Evolutionary conservation across 2,888 invertebrate species (phyloP), one percentile per base, ranked within the genome.

Genomic region (Brachyptera risi): DNA sequence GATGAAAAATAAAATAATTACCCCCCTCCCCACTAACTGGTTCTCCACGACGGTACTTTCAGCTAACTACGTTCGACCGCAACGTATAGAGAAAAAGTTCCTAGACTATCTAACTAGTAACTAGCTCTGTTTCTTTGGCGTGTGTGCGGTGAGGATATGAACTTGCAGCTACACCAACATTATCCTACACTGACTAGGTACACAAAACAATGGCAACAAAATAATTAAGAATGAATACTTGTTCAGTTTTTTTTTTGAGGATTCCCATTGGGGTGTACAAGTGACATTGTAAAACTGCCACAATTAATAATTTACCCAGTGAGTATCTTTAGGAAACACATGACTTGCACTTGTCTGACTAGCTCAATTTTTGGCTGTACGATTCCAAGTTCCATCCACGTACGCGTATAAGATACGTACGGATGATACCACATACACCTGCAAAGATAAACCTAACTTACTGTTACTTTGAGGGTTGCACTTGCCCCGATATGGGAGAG

Each of bases 261-360:
- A 59, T 58, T 60, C 58, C 62, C 56, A 60, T 57, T 35, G 56
- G 60, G 51, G 47, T 56, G 23, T 56, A 42, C 23, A 50, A 49
- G 54, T 54, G 54, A 54, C 54, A 54, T 54, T 54, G 54, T 54
- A 54, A 44, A 58, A 58, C 26, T 58, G 49, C 26, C 58, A 42
- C 58, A 49, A 57, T 27, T 35, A 31, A 23, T n/a, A n/a, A 58
- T 54, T 38, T 47, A 49, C 49, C 59, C 49, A 59, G 35, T 38
- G 50, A 59, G 59, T 65, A 63, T 61, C 60, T 60, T 50, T 58
- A 62, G 66, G 65, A 65, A 66, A 65, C 67, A 65, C 66, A 64
- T 65, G 66, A 66, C 67, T 67, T 67, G 67, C 67, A 67, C 67
- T 67, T 61, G 64, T 65, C 62, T 64, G 67, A 67, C 67, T 67